Evolutionary conservation across 2,113 vertebrate species (phyloP), one percentile per base, ranked within the genome.

Genomic region (Panurus biarmicus): DNA sequence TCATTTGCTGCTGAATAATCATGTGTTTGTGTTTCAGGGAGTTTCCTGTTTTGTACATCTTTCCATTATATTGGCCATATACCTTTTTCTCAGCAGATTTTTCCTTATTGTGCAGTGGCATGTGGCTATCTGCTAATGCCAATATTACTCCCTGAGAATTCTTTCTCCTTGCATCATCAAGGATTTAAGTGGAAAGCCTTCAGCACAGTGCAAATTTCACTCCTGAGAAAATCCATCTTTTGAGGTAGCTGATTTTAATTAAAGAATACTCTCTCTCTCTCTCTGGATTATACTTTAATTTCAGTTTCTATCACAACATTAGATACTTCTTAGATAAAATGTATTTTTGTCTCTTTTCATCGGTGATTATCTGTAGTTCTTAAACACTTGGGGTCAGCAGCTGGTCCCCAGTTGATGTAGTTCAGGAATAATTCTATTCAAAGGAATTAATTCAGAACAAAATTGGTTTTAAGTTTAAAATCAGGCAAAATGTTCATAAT

Each of bases 201-300:
- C 82, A 93, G 91, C 89, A 90, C 87, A 95, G 91, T 87, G 93
- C 87, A 94, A 95, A 91, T 96, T 96, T 96, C 94, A 95, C 93
- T 89, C 85, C 91, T 96, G 95, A 95, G 96, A 97, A 94, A 96
- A 95, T 67, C 82, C 85, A 89, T 97, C 93, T 95, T 96, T 93
- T 93, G 95, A 95, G 94, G 96, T 77, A 95, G 95, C 87, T 94
- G 95, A 95, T 95, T 97, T 96, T 96, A 97, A 95, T 96, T 96
- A 96, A 96, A 94, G 93, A 95, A 94, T 74, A 80, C 93, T 44
- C 87, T 40, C 47, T 25, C 85, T 48, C 87, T 44, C 81, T 93
- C 91, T 87, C 91, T 88, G 94, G 95, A 95, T 93, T 95, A 95
- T 94, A 94, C 93, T 96, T 95, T 95, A 96, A 95, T 96, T 96